Evolutionary conservation across 1,140 invertebrate genomes (phyloP).

Genomic region (Campoletis sonorensis): DNA sequence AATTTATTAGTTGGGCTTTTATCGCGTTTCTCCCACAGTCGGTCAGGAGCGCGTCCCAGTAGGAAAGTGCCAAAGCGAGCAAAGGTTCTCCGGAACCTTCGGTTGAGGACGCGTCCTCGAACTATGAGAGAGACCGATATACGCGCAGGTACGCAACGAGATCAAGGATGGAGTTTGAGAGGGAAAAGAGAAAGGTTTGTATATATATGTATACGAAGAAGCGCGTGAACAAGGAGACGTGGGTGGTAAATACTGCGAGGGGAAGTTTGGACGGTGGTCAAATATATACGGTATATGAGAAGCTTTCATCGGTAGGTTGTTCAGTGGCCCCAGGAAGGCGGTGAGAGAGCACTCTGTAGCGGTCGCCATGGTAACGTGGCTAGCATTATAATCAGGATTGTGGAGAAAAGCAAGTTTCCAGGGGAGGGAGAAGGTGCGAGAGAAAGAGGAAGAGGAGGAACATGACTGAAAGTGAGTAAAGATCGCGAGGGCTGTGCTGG

Average conservation of each 20-base stretch:
- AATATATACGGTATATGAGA: conserved; percentile 4
- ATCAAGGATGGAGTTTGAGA: background rate
- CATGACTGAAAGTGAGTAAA: background rate
- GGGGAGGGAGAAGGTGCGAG: background rate
- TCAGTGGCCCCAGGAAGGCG: conserved; percentile 22
- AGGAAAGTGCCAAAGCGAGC: background rate
- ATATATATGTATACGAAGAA: background rate
- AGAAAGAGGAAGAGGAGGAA: background rate
- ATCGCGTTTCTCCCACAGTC: no score
- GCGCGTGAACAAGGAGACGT: conserved; percentile 8
- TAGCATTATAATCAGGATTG: conserved; percentile 9
- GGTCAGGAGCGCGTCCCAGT: no score
- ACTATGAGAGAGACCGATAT: background rate
- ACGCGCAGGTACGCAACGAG: background rate
- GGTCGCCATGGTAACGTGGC: conserved; percentile 19
- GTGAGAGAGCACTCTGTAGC: conserved; percentile 14
- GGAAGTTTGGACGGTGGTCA: conserved; percentile 17
- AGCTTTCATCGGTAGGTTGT: conserved; percentile 12
- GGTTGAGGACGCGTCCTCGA: background rate
- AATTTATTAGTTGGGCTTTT: no score
- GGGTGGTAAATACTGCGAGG: background rate
- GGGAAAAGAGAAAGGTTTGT: background rate
- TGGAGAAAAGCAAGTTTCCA: background rate
- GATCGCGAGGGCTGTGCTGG: background rate
- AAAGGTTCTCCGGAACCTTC: background rate